Evolutionary conservation across 2,888 invertebrate genomes (phyloP), one percentile per base, ranked within the genome.

Genomic region (Andrena chrysosceles): DNA sequence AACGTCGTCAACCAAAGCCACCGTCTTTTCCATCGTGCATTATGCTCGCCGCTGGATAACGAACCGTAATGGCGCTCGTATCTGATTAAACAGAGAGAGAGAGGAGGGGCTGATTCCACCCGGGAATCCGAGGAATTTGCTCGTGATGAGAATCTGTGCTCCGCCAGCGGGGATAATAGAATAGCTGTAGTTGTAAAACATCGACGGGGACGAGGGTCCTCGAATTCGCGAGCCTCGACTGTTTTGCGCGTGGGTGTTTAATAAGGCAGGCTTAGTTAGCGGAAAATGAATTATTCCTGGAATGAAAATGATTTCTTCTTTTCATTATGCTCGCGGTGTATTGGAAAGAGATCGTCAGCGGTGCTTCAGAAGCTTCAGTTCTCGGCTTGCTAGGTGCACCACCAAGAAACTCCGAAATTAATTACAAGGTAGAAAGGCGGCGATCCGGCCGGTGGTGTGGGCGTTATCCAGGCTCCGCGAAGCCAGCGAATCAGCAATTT

Each of bases 41-140:
- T 79, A 79, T 23, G 35, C 70, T 20, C 20, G 42, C 64, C 80
- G 23, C 64, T 13, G 52, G 52, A 70, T 80, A 80, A 80, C 79
- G 70, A 80, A 52, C 52, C 79, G 52, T 79, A 80, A 80, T 80
- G 70, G 79, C 60, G 31, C 16, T 31, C 26, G 29, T 59, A 80
- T 79, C 52, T 48, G 79, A 80, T 80, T 64, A 80, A 80, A 72
- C 63, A 35, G 13, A 48, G 10, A 29, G n/a, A 33, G 35, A 2
- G 35, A 0, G 35, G 23, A 26, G 56, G 6, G 26, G 26, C 10
- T 20, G 42, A 42, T 42, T 42, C 16, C 42, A 42, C 16, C 42
- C 42, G 42, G 8, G 42, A 48, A 74, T 74, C 42, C 67, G 35
- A 35, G 48, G 56, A 74, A 74, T 66, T 73, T 66, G 48, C 59